Evolutionary conservation across 1,140 invertebrate genomes (phyloP).

Genomic region (Trissolcus basalis): DNA sequence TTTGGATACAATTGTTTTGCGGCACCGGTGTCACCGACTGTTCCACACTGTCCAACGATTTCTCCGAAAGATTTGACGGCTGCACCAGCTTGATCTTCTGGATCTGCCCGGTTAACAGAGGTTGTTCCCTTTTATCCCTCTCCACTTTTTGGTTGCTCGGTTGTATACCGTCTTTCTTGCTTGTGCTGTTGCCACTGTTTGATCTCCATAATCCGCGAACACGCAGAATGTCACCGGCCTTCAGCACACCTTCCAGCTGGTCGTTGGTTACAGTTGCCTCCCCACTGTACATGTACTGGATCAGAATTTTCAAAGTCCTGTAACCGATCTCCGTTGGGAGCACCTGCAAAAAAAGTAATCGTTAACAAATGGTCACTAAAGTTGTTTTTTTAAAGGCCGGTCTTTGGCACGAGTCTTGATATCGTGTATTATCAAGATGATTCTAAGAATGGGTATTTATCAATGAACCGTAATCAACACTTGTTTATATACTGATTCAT

Average conservation of each 20-base stretch:
- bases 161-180: conserved; percentile 75
- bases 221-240: conserved; percentile 86
- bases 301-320: conserved; percentile 85
- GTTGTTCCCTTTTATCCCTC: conserved; percentile 65
- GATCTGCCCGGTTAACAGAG: conserved; percentile 67
- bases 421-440: too few relatives aligned
- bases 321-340: conserved; percentile 88
- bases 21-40: conserved; percentile 35
- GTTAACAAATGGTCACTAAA: too few relatives aligned
- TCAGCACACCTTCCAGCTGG: conserved; percentile 85
- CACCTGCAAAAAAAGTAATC: conserved; percentile 72
- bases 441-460: too few relatives aligned
- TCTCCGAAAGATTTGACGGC: conserved; percentile 62
- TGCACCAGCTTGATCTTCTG: conserved; percentile 74
- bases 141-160: conserved; percentile 71
- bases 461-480: too few relatives aligned
- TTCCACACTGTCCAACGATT: conserved; percentile 58
- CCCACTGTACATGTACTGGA: conserved; percentile 92
- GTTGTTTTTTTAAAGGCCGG: too few relatives aligned
- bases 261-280: conserved; percentile 90
- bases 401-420: too few relatives aligned
- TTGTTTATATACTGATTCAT: too few relatives aligned
- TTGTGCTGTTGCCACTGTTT: conserved; percentile 72
- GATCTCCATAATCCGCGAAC: conserved; percentile 83
- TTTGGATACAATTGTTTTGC: conserved; percentile 38